Evolutionary conservation across 2,888 invertebrate species (phyloP).

Genomic region (Drosophila fulvimacula): DNA sequence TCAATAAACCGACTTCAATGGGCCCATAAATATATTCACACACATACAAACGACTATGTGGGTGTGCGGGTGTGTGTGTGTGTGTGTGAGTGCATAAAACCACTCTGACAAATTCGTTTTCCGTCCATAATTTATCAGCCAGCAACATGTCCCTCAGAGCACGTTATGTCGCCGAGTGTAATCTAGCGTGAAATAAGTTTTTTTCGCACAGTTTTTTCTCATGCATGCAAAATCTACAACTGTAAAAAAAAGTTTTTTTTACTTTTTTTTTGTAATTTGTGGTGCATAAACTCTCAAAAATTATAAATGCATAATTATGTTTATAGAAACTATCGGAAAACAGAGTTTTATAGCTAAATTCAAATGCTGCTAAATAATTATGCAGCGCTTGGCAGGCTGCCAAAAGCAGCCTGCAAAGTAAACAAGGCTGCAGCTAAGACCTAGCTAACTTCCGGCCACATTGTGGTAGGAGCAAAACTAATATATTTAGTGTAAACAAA

Average conservation of each 20-base stretch:
- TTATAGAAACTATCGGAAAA: background rate
- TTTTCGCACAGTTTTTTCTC: background rate
- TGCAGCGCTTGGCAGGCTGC: slow-evolving; percentile 31
- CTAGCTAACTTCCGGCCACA: slow-evolving; percentile 2
- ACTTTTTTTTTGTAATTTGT: background rate
- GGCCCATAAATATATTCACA: slow-evolving; percentile 1
- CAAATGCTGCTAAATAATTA: background rate
- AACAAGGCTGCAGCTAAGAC: slow-evolving; percentile 8
- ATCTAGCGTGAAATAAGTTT: slow-evolving; percentile 28
- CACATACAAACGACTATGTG: background rate
- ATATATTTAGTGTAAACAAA: slow-evolving; percentile 70
- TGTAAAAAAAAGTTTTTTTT: background rate
- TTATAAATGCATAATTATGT: background rate
- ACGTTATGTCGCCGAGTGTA: slow-evolving; percentile 1
- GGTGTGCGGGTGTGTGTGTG: background rate
- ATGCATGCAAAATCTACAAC: background rate
- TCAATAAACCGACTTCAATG: slow-evolving; percentile 1
- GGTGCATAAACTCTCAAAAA: background rate
- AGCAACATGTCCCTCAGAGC: slow-evolving; percentile 6
- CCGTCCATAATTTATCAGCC: slow-evolving; percentile 12
- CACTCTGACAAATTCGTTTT: slow-evolving; percentile 7
- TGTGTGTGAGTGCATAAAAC: background rate
- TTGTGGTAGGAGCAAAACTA: slow-evolving; percentile 58
- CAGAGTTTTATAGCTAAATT: background rate
- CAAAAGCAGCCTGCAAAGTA: slow-evolving; percentile 20